Percentiles rank a stretch among this genome's conserved stretches.
Evolutionary conservation across 1,140 invertebrate species (phyloP).

Genomic region (Brachionus sp.): DNA sequence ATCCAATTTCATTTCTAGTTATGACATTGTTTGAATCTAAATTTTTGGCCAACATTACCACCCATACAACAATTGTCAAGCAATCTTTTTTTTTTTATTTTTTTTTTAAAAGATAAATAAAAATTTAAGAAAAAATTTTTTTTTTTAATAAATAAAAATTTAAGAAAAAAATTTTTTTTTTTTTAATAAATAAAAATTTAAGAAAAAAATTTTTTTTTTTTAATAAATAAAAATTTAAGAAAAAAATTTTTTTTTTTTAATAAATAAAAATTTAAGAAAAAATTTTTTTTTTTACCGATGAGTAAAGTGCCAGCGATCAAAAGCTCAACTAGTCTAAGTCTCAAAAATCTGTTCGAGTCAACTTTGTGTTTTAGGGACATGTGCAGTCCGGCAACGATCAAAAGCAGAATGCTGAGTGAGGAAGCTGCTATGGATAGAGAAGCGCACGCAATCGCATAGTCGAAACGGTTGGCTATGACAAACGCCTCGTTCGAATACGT

Average conservation of each 20-base stretch:
- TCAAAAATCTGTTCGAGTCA: not conserved
- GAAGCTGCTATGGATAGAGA: slow-evolving; percentile 21
- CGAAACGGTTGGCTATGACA: not conserved
- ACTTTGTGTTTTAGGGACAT: slow-evolving; percentile 19
- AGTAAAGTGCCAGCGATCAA: slow-evolving; percentile 37
- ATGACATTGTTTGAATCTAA: slow-evolving; percentile 8
- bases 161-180: not conserved
- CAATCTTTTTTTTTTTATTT: not conserved
- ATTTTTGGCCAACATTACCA: slow-evolving; percentile 44
- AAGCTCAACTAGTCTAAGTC: not conserved
- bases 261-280: not conserved
- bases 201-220: not conserved
- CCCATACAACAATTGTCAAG: slow-evolving; percentile 30
- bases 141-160: not conserved
- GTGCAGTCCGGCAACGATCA: not conserved
- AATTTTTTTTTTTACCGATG: slow-evolving; percentile 11
- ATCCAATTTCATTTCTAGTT: slow-evolving; percentile 16
- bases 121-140: no score
- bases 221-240: no score
- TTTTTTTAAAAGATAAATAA: not conserved
- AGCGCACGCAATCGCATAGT: slow-evolving; percentile 38
- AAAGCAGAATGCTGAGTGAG: slow-evolving; percentile 1
- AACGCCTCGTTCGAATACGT: slow-evolving; percentile 16
- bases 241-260: not conserved
- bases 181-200: not conserved